Conservation (phyloP, 2,888 invertebrate genomes). For the Synanthedon andrenaeformis region DNA sequence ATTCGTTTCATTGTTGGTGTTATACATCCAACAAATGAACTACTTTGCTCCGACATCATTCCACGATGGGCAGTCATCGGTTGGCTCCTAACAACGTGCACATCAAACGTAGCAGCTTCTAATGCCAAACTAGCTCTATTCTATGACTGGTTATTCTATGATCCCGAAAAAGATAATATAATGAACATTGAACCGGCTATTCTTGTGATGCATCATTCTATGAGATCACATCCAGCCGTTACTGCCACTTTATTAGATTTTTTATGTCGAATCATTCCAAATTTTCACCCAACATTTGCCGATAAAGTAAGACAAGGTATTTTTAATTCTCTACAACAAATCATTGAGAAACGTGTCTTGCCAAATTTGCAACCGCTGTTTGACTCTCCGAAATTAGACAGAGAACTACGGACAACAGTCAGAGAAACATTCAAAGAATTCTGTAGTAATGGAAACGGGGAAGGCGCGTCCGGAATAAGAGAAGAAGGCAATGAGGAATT, state of each 20-base stretch:
- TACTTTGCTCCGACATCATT: conserved; percentile 93
- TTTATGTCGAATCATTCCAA: conserved; percentile 89
- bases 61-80: conserved; percentile 96
- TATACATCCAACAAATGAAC: conserved; percentile 93
- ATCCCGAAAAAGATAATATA: conserved; percentile 90
- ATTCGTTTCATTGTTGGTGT: conserved; percentile 94
- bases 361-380: conserved; percentile 88
- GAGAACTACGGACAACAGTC: conserved; percentile 85
- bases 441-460: conserved; percentile 71
- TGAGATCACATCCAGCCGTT: conserved; percentile 91
- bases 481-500: conserved; percentile 57
- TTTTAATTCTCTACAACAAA: conserved; percentile 84
- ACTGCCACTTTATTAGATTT: conserved; percentile 92
- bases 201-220: conserved; percentile 93
- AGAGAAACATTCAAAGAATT: conserved; percentile 94
- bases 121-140: conserved; percentile 93
- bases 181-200: conserved; percentile 97
- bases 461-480: conserved; percentile 58
- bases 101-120: conserved; percentile 88
- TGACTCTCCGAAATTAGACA: conserved; percentile 88
- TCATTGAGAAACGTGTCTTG: conserved; percentile 91
- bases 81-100: conserved; percentile 92
- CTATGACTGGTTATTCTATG: conserved; percentile 94
- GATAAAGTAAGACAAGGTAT: conserved; percentile 86
- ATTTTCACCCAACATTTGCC: conserved; percentile 84